Base-by-base conservation (phyloP, 2,797 vertebrate genomes). In the Mormyrus hasselquistii region DNA sequence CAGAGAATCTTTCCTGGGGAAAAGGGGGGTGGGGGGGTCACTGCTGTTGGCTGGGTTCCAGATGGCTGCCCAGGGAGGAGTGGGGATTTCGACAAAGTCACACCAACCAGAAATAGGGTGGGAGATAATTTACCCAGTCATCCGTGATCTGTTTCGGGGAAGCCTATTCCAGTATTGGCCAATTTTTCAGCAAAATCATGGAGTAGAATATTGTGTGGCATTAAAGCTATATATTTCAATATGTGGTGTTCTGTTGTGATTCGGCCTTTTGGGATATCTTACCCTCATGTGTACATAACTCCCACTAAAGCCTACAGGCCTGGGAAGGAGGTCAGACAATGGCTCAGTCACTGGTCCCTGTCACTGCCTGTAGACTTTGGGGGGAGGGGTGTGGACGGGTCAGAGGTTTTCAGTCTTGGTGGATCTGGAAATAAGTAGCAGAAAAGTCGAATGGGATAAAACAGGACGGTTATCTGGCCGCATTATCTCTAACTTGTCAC, bases 271-370 rank as follows among this genome's bases (percentile, higher is more conserved):
- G 9, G 34, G 38, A 55, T 44, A n/a, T 5, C 41, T 88, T 88
- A 88, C 79, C 90, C 89, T 89, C 91, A 34, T 73, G 88, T 87
- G 79, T 83, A 88, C 88, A 90, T 59, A 90, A 90, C 76, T 25
- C 76, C 89, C 88, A 62, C 91, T 86, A 22, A 25, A 88, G 41
- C 65, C 52, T 84, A 29, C 52, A 76, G 90, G 89, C 76, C 91
- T 89, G 90, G 92, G 92, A 92, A 87, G 89, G 91, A 93, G 91
- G 93, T 92, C 88, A 93, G 92, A 95, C 94, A 94, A 95, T 92
- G 91, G 92, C 87, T 90, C 65, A 89, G 86, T 92, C 94, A 94
- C 95, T 94, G 94, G 93, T 95, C 94, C 94, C 93, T 94, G 94
- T 93, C 94, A 93, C 86, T 88, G 82, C 90, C 92, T 90, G 92